Base-by-base conservation (phyloP, 92 coral and sea anemone species). In the Virgularia gustaviana region DNA sequence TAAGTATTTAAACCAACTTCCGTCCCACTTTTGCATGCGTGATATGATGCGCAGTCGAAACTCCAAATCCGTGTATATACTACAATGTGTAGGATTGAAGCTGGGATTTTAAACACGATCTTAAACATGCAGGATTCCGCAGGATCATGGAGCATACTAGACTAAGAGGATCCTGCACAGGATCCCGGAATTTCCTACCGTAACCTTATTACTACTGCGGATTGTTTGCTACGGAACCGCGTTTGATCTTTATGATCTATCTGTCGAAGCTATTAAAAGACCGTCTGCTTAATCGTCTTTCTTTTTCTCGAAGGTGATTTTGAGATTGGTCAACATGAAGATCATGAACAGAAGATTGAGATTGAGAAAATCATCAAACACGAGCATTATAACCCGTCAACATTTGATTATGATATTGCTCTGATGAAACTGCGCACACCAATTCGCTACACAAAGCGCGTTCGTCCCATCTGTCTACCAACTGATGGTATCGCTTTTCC, bases 311-410 rank as follows among this genome's bases (percentile, higher is more conserved):
- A 29, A 65, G 72, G 72, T 42, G 72, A 65, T 20, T 65, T 42
- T 18, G 55, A 65, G 9, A 42, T 65, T 30, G 41, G 72, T 10
- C 2, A 29, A 22, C 16, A 41, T 54, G 45, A 35, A 52, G 81
- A 80, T 25, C 81, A 83, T 9, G 85, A 84, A 61, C 88, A 84
- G 52, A 78, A 83, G 57, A 83, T 83, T 61, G 70, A 78, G 47
- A 55, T 58, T 34, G 73, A 59, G 20, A 75, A 83, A 12, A 79
- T 84, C 4, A 35, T 65, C 19, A 36, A 51, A 11, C 84, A 84
- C 44, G 81, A 83, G 61, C n/a, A 66, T 22, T 84, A 79, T 63
- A 59, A 73, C 55, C 12, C 56, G 1, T 2, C 10, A 6, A 56
- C 63, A 20, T 59, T 36, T 62, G 84, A 84, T 38, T 74, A 79